phyloP scores from a whole-genome alignment of 2,797 vertebrate genomes.

The Alosa sapidissima region DNA sequence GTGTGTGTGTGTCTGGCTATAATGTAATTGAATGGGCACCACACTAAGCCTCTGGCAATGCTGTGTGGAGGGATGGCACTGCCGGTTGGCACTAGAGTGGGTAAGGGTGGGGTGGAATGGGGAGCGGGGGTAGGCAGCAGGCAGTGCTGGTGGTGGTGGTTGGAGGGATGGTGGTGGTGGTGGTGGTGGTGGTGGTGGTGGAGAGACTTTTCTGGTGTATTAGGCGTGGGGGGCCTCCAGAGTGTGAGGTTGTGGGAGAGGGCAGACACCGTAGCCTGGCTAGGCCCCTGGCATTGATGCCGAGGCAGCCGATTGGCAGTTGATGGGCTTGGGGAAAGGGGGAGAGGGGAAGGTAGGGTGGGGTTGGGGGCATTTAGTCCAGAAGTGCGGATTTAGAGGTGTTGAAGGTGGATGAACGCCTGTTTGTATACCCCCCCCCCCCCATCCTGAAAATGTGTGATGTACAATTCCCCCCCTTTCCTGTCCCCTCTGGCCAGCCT shows the following conservation, averaged over 20 bases:
- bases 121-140: background rate
- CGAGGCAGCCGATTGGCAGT: background rate
- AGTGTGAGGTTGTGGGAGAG: background rate
- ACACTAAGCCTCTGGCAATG: conserved; percentile 17
- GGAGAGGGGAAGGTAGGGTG: background rate
- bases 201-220: background rate
- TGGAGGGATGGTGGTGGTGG: background rate
- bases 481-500: conserved; percentile 49
- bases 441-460: conserved; percentile 11
- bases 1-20: background rate
- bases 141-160: background rate
- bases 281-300: background rate
- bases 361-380: conserved; percentile 55
- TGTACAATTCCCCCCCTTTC: background rate
- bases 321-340: conserved; percentile 7
- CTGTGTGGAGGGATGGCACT: conserved; percentile 26
- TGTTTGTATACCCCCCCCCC: conserved; percentile 41
- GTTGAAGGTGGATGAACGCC: conserved; percentile 58
- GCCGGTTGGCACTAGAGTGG: background rate
- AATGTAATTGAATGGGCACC: conserved; percentile 11
- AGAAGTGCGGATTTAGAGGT: conserved; percentile 49
- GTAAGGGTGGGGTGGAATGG: background rate
- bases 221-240: background rate
- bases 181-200: background rate
- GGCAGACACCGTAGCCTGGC: conserved; percentile 2